Evolutionary conservation across 2,113 vertebrate genomes (phyloP), one percentile per base, ranked within the genome.

Genomic region (Natator depressus): DNA sequence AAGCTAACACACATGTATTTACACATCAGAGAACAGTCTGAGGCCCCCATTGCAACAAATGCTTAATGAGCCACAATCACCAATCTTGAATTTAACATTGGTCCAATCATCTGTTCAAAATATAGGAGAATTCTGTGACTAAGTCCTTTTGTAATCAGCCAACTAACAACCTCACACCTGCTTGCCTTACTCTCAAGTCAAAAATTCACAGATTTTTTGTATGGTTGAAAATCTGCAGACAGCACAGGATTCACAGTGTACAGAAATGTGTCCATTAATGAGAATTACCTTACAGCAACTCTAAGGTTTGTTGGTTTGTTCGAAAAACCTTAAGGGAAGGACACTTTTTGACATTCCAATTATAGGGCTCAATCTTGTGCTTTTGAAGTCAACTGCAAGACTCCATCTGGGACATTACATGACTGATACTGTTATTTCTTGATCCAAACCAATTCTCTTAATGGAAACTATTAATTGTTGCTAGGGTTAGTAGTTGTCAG

Each of bases 321-420:
- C 72, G 84, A 65, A 79, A 93, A 95, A 93, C 25, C 46, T 87
- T 65, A 2, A 50, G 24, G 16, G 53, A 27, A 42, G 65, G n/a
- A 38, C 19, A 72, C 65, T 38, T 72, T 82, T 75, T 95, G 83
- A 88, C 85, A 88, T 35, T 91, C 22, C 81, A 88, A 12, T 95
- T 87, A 89, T 2, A 81, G 79, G 65, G 89, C 78, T 95, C 87
- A 96, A 86, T 90, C 78, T 89, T 35, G 17, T 59, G 76, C 5
- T 94, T 96, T 94, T 82, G 94, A 96, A 95, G 93, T 55, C 3
- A 2, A 91, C 94, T 83, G 75, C 87, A 94, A 81, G 90, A 53
- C 80, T 85, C 51, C 11, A 59, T 10, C 80, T 51, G 83, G 50
- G 50, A 75, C 86, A 96, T 94, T 90, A 83, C 87, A 65, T 59